Evolutionary conservation across 2,797 vertebrate genomes (phyloP), one percentile per base, ranked within the genome.

Genomic region (Scleropages formosus): DNA sequence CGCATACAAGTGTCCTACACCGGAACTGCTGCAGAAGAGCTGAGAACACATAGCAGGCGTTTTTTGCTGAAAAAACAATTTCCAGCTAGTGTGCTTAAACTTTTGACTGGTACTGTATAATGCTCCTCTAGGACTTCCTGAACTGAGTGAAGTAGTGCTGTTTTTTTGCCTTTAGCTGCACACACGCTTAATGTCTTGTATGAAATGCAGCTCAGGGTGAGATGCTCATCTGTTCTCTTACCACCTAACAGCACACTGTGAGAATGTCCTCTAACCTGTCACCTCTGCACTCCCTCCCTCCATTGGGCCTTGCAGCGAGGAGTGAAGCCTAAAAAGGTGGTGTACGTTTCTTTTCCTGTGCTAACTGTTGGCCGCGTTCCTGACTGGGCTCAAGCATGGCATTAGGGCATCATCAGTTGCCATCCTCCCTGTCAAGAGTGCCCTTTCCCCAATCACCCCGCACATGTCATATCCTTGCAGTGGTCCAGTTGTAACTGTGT

Each of bases 251-350:
- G 24, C 44, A 47, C 44, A 15, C 2, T n/a, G n/a, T 10, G 66
- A 49, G 44, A 51, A 68, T 66, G 44, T n/a, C 53, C 69, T 58
- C 69, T 71, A 71, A 71, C 51, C 22, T 71, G 26, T 71, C 9
- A 2, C 53, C 69, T 56, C 31, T 71, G 53, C 53, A 10, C 69
- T 58, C 51, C 69, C 49, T 59, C 49, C 53, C 53, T 69, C 67
- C 51, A 49, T 67, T 67, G 69, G 67, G 69, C 46, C 51, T 51
- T 44, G 27, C 69, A 71, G 69, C 69, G 69, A 71, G 69, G 69
- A 71, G 53, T 71, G 69, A 71, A 71, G 51, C 47, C 69, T 22
- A 71, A 71, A 53, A 71, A 71, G 69, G 69, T 71, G 69, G 51
- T 58, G 69, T 69, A 71, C 18, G 69, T 71, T 71, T 71, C 53